phyloP scores from a whole-genome alignment of 2,888 invertebrate species.

The Hypomecis atomaria region DNA sequence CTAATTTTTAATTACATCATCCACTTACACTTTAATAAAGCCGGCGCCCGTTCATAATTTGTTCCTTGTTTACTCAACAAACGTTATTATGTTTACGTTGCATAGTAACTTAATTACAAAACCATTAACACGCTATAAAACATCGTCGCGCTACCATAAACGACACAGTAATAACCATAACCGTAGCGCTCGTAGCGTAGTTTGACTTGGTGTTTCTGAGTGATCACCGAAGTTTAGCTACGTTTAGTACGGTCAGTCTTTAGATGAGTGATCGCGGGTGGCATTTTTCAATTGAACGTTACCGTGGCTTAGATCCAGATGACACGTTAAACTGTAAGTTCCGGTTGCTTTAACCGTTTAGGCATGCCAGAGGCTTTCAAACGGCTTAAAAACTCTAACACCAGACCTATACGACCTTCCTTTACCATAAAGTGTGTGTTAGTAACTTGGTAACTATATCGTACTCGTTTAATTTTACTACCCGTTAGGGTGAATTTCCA shows the following conservation, averaged over 20 bases:
- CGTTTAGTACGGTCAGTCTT: too few species aligned
- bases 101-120: slow-evolving; percentile 25
- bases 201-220: too few species aligned
- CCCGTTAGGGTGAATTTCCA: slow-evolving; percentile 11
- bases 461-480: slow-evolving; percentile 24
- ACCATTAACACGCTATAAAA: slow-evolving; percentile 20
- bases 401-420: too few species aligned
- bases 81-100: slow-evolving; percentile 17
- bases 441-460: not conserved
- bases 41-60: slow-evolving; percentile 20
- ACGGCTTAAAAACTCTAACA: too few species aligned
- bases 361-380: too few species aligned
- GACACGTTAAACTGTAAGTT: too few species aligned
- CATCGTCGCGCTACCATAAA: slow-evolving; percentile 10
- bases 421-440: slow-evolving; percentile 6
- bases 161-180: slow-evolving; percentile 4
- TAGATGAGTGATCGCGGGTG: too few species aligned
- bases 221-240: too few species aligned
- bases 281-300: too few species aligned
- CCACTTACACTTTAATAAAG: slow-evolving; percentile 11
- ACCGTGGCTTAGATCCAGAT: too few species aligned
- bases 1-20: not conserved
- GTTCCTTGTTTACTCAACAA: slow-evolving; percentile 36
- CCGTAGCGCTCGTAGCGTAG: too few species aligned
- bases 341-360: too few species aligned